phyloP scores from a whole-genome alignment of 2,797 vertebrate genomes.

The Cuculus canorus region DNA sequence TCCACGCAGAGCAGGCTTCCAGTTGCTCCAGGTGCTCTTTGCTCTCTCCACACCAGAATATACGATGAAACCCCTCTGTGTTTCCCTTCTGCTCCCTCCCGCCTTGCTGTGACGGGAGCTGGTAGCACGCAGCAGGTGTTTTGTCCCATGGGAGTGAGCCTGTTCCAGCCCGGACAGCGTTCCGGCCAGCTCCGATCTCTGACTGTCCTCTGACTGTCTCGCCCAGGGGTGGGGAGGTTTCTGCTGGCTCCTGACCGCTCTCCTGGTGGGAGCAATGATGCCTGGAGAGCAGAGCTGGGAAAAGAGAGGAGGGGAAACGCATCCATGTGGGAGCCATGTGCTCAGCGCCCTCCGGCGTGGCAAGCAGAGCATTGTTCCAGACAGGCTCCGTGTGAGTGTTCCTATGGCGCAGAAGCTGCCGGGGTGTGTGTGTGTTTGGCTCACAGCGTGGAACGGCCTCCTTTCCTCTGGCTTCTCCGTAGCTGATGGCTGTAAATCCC shows the following conservation, averaged over 20 bases:
- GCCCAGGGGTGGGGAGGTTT: neutral
- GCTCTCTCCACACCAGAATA: neutral
- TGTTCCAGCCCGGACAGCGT: neutral
- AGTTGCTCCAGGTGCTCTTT: neutral
- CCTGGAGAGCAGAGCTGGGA: neutral
- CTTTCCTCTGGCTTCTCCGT: neutral
- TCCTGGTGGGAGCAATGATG: neutral
- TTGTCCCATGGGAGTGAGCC: neutral
- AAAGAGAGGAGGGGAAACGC: neutral
- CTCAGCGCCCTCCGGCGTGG: neutral
- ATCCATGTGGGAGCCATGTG: neutral
- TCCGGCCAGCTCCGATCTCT: neutral
- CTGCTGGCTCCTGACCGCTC: neutral
- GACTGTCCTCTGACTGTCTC: neutral
- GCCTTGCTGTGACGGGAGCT: neutral
- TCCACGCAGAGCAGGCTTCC: neutral
- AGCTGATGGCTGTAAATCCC: neutral
- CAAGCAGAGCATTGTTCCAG: neutral
- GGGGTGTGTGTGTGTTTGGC: slow-evolving; percentile 13
- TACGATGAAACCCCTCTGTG: neutral
- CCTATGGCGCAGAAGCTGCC: neutral
- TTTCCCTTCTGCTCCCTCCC: neutral
- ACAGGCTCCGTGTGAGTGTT: neutral
- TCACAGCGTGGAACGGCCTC: neutral
- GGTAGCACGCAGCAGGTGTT: neutral